Percentiles rank a stretch among this genome's conserved stretches.
These are phyloP conservation scores for Amblyjoppa proteus DNA, from an alignment of 2,888 invertebrate species.

Conservation along the genomic window DNA sequence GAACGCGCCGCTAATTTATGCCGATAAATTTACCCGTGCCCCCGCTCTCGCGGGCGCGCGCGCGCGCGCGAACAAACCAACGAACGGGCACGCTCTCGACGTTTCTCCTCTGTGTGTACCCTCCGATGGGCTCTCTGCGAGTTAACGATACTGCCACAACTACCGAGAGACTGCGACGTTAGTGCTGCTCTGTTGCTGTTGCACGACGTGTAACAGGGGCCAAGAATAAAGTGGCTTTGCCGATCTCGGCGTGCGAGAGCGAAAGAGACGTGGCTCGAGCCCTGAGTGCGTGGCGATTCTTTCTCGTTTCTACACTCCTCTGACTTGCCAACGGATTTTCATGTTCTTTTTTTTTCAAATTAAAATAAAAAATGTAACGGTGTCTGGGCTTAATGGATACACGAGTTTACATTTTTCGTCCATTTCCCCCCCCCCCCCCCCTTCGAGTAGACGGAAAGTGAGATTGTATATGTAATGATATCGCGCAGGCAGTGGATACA, in stretches of 20 bases:
- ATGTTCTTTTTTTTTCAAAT: background rate
- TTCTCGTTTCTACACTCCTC: constrained; percentile 46
- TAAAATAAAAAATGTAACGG: constrained; percentile 3
- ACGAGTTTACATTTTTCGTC: background rate
- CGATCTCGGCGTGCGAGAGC: constrained; percentile 16
- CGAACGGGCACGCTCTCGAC: constrained; percentile 26
- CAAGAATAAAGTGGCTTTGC: constrained; percentile 56
- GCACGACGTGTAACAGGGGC: constrained; percentile 47
- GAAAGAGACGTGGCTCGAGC: constrained; percentile 23
- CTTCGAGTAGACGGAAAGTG: background rate
- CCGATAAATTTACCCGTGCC: constrained; percentile 73
- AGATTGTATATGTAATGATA: background rate
- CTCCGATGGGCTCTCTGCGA: constrained; percentile 48
- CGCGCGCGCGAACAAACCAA: constrained; percentile 64
- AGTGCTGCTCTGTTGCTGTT: constrained; percentile 45
- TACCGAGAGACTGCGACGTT: constrained; percentile 36
- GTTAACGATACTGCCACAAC: constrained; percentile 61
- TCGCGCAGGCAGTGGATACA: background rate
- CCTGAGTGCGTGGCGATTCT: constrained; percentile 48
- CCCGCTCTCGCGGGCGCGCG: constrained; percentile 2
- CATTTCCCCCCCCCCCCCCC: background rate
- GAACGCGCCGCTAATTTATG: constrained; percentile 72
- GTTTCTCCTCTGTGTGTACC: constrained; percentile 28
- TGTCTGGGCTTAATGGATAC: constrained; percentile 1
- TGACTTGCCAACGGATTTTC: constrained; percentile 33